These are phyloP conservation scores for Phengaris alcon DNA, from an alignment of 2,888 invertebrate species.

Conservation along the genomic window DNA sequence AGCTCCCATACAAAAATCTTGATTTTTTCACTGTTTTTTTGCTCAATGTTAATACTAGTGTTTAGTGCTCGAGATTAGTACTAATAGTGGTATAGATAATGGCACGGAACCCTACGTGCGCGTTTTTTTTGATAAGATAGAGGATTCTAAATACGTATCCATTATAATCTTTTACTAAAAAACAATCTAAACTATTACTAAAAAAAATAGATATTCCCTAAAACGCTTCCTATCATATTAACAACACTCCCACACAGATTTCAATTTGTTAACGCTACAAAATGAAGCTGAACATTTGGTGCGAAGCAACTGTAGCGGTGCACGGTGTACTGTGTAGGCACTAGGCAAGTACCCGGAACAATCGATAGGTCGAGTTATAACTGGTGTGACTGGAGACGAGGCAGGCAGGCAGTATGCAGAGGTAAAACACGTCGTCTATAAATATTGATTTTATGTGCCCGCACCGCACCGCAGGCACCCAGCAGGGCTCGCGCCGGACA, in stretches of 20 bases:
- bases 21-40: no score
- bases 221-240: no score
- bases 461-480: constrained; percentile 37
- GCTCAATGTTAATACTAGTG: no score
- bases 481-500: constrained; percentile 42
- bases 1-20: no score
- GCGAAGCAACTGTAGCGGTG: constrained; percentile 5
- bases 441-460: constrained; percentile 73
- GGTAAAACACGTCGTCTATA: constrained; percentile 69
- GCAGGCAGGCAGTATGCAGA: constrained; percentile 46
- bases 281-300: neutral
- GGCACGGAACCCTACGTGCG: no score
- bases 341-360: constrained; percentile 5
- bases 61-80: no score
- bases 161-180: no score
- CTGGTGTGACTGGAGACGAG: constrained; percentile 19
- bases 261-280: neutral
- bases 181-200: no score
- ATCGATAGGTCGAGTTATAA: constrained; percentile 13
- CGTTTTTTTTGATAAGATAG: no score
- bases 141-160: no score
- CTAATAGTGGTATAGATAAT: no score
- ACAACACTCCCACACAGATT: neutral
- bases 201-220: no score
- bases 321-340: neutral